These are phyloP conservation scores for Falco columbarius DNA, from an alignment of 2,797 vertebrate genomes.

Conservation along the genomic window DNA sequence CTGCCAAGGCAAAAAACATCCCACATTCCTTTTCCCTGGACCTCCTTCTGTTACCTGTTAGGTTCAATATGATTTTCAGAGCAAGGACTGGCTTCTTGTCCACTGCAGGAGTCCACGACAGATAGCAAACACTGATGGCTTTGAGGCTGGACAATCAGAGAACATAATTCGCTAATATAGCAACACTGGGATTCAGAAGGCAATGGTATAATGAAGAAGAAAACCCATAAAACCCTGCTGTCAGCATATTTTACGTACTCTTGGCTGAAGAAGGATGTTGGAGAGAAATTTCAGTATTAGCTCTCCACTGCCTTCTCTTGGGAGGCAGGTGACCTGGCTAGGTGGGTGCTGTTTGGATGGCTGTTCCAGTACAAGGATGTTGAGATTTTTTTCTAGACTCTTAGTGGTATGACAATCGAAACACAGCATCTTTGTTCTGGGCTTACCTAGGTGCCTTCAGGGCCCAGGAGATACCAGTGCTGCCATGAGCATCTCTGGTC, in stretches of 20 bases:
- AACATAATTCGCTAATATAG: background rate
- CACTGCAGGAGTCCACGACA: background rate
- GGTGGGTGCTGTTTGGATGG: background rate
- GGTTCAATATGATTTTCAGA: background rate
- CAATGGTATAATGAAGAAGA: background rate
- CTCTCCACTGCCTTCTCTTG: background rate
- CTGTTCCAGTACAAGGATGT: background rate
- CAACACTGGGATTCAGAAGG: background rate
- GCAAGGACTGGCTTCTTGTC: background rate
- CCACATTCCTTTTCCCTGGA: background rate
- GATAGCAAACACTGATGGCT: background rate
- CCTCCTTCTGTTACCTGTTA: background rate
- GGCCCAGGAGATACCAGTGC: background rate
- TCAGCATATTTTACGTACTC: accelerated
- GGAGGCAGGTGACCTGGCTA: background rate
- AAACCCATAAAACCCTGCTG: background rate
- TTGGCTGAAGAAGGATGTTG: background rate
- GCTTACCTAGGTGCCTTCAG: background rate
- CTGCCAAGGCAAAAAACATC: background rate
- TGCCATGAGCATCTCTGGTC: background rate
- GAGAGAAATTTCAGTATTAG: background rate
- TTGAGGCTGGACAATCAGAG: background rate
- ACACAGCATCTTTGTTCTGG: background rate
- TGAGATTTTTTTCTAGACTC: accelerated
- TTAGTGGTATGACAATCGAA: background rate